These are phyloP conservation scores for Rhynchotus rufescens DNA, from an alignment of 2,797 vertebrate species.

Conservation along the genomic window DNA sequence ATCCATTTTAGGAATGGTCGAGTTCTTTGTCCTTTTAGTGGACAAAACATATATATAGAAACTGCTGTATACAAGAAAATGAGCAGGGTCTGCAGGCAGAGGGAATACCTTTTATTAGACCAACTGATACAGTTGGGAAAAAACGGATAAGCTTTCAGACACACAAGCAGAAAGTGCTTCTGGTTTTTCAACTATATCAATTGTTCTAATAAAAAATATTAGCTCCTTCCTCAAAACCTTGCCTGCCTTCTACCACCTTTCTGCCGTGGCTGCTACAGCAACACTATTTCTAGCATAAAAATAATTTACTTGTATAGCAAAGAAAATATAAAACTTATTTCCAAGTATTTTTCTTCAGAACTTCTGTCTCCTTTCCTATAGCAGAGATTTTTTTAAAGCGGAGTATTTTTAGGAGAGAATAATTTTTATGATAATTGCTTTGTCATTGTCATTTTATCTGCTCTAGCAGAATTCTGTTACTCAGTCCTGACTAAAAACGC, in stretches of 20 bases:
- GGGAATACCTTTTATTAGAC: background rate
- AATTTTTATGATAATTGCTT: constrained; percentile 61
- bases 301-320: background rate
- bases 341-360: constrained; percentile 12
- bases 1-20: background rate
- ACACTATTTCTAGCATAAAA: background rate
- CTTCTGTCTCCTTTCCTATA: background rate
- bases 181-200: background rate
- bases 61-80: background rate
- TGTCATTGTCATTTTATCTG: constrained; percentile 41
- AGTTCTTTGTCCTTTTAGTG: background rate
- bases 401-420: constrained; percentile 34
- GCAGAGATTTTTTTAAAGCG: background rate
- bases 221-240: constrained; percentile 1
- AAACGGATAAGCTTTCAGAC: background rate
- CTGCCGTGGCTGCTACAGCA: background rate
- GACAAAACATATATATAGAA: background rate
- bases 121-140: background rate
- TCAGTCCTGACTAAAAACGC: background rate
- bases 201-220: constrained; percentile 38
- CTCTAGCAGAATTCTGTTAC: constrained; percentile 1
- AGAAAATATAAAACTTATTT: background rate
- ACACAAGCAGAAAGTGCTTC: background rate
- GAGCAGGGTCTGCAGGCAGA: background rate
- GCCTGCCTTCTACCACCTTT: background rate